Evolutionary conservation across 2,888 invertebrate species (phyloP).

Genomic region (Mythimna ferrago): DNA sequence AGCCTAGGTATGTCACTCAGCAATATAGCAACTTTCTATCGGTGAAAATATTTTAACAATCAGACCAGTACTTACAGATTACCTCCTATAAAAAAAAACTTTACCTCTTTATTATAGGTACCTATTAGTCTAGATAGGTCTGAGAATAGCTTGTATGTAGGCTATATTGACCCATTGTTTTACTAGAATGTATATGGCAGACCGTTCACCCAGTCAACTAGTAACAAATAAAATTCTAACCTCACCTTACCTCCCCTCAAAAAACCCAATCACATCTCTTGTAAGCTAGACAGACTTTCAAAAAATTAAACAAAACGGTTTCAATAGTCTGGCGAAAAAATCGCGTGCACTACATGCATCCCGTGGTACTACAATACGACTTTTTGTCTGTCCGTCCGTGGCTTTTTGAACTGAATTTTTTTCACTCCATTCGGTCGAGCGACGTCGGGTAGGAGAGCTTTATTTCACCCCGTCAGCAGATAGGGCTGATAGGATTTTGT

Average conservation of each 20-base stretch:
- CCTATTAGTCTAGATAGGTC: too few species aligned
- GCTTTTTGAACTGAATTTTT: conserved; percentile 89
- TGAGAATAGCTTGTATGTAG: too few species aligned
- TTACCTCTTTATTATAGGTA: too few species aligned
- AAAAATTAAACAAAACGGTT: conserved; percentile 55
- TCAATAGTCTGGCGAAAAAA: conserved; percentile 74
- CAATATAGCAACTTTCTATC: too few species aligned
- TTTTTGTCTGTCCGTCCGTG: conserved; percentile 79
- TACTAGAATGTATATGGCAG: too few species aligned
- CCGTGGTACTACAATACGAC: conserved; percentile 78
- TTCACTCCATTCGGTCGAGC: conserved; percentile 83
- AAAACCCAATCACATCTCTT: conserved; percentile 27
- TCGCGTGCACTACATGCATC: conserved; percentile 69
- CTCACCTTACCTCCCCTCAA: not conserved
- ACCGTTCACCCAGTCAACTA: too few species aligned
- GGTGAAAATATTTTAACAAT: too few species aligned
- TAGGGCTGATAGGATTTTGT: conserved; percentile 76
- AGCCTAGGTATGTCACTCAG: too few species aligned
- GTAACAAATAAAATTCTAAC: not conserved
- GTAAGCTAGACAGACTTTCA: conserved; percentile 55
- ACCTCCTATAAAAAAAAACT: too few species aligned
- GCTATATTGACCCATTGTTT: too few species aligned
- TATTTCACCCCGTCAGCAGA: conserved; percentile 80
- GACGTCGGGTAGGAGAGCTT: conserved; percentile 73
- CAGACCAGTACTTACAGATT: too few species aligned